phyloP scores from a whole-genome alignment of 2,113 vertebrate genomes.

The Gavia stellata region DNA sequence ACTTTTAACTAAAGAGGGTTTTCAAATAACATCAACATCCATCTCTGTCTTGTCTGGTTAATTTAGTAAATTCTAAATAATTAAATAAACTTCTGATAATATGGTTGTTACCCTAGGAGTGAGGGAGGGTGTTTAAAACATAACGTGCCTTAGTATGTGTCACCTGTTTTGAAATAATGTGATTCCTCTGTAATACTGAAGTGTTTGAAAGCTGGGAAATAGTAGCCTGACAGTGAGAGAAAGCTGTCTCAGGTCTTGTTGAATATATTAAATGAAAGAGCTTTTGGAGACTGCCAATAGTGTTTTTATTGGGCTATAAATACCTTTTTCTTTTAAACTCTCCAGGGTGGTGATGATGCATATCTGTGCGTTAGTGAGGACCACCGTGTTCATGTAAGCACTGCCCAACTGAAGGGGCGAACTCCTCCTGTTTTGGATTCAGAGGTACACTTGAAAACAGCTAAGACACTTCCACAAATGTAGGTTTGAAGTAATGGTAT shows the following conservation, averaged over 20 bases:
- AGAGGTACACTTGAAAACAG: constrained; percentile 61
- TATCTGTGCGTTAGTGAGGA: constrained; percentile 78
- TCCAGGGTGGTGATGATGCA: constrained; percentile 82
- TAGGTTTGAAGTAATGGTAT: not conserved
- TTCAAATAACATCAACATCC: not conserved
- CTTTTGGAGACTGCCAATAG: not conserved
- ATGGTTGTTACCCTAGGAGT: not conserved
- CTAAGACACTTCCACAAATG: not conserved
- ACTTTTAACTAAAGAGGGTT: not conserved
- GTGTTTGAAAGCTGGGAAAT: not conserved
- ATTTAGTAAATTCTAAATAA: not conserved
- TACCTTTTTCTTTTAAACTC: not conserved
- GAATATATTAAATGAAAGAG: not conserved
- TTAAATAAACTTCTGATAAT: not conserved
- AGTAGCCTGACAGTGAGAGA: not conserved
- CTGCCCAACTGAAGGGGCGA: constrained; percentile 70
- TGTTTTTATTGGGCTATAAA: not conserved
- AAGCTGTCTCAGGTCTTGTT: not conserved
- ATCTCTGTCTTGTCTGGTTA: not conserved
- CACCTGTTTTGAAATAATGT: not conserved
- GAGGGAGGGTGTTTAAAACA: not conserved
- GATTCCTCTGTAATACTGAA: not conserved
- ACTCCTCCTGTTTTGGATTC: constrained; percentile 71
- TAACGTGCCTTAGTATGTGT: not conserved
- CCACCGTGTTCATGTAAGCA: constrained; percentile 54